Evolutionary conservation across 2,113 vertebrate genomes (phyloP), one percentile per base, ranked within the genome.

Genomic region (Odobenus rosmarus): DNA sequence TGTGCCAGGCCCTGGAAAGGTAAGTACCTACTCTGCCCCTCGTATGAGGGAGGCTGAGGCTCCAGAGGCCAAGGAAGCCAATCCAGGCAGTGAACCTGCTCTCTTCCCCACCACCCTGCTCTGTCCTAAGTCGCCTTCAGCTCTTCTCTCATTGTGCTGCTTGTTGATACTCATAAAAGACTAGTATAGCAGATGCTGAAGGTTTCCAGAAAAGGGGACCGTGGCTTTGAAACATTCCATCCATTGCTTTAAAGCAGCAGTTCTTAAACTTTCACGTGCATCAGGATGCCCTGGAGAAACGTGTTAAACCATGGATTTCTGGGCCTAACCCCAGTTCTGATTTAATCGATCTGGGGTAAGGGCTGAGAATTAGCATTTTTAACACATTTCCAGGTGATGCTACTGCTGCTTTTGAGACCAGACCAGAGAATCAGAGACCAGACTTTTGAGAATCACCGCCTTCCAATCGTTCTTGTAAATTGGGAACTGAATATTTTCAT

Each of bases 381-480:
- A 53, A 39, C 59, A 21, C 46, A 64, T 87, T 80, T 61, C 69
- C 74, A 83, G 24, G 36, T 64, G 28, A 16, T 39, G 28, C 26
- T 53, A 5, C 12, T 61, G n/a, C 55, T 83, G 71, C 77, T 85
- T 31, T 46, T 46, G 46, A 46, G 46, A 46, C 46, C 46, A 46
- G 46, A 46, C 46, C 46, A 46, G 46, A 46, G 46, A 46, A 46
- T 46, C 18, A 0, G 5, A 62, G 77, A 69, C 57, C 36, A 88
- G 19, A n/a, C 62, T 87, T 88, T 69, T 36, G 67, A 93, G 79
- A 88, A 72, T 79, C 8, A 7, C 57, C 83, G 19, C 79, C 59
- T 79, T 95, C 55, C 92, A 72, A 18, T 42, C 53, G 67, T 93
- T 55, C 33, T 49, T 86, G 42, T 71, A 57, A 79, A 89, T 13